Evolutionary conservation across 1,140 invertebrate genomes (phyloP).

Genomic region (Cotesia glomerata): DNA sequence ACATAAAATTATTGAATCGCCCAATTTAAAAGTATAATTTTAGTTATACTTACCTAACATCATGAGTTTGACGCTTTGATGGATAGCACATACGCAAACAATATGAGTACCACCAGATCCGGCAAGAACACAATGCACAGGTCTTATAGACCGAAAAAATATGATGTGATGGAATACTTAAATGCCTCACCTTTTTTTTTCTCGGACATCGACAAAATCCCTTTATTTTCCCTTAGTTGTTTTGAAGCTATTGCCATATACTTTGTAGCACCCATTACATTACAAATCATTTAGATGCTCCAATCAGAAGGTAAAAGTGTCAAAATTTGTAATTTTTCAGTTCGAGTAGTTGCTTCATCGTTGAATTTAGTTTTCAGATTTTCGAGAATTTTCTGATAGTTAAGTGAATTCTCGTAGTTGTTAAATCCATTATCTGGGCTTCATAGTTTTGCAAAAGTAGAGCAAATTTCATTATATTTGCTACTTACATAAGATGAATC

Average conservation of each 20-base stretch:
- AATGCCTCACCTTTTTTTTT: neutral
- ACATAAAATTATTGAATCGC: neutral
- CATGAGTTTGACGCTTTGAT: constrained; percentile 27
- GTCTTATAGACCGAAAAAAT: neutral
- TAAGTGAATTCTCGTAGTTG: constrained; percentile 12
- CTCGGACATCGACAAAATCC: constrained; percentile 1
- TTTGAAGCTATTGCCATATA: neutral
- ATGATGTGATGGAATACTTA: neutral
- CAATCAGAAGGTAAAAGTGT: constrained; percentile 4
- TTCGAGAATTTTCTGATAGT: constrained; percentile 8
- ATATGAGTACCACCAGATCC: constrained; percentile 9
- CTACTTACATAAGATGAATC: constrained; percentile 1
- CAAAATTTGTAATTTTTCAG: constrained; percentile 22
- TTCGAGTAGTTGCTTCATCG: constrained; percentile 8
- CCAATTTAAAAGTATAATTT: neutral
- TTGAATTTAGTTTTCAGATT: constrained; percentile 21
- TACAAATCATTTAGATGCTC: neutral
- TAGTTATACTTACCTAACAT: constrained; percentile 14
- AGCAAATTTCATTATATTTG: constrained; percentile 26
- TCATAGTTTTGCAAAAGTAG: constrained; percentile 11
- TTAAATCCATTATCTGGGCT: constrained; percentile 5
- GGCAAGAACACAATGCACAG: constrained; percentile 15
- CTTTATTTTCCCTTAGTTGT: neutral
- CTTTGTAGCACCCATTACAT: neutral
- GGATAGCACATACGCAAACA: constrained; percentile 18